Percentiles rank a stretch among this genome's conserved stretches.
These are phyloP conservation scores for Drosophila aldrichi DNA, from an alignment of 2,888 invertebrate species.

Conservation along the genomic window DNA sequence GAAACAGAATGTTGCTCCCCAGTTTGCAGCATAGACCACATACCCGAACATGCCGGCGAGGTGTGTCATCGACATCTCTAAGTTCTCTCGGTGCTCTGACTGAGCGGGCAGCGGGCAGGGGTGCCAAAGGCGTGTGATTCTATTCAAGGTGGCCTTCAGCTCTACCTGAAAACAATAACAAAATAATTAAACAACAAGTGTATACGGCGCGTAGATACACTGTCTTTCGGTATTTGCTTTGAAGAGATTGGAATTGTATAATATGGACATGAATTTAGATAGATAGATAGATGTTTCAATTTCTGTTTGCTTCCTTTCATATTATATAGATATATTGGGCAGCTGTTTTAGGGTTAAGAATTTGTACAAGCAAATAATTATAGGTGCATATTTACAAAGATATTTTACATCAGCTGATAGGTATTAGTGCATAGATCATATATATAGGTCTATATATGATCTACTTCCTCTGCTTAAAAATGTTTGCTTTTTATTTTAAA, in stretches of 20 bases:
- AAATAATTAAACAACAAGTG: background rate
- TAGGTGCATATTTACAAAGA: too few species aligned
- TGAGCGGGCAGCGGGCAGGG: conserved; percentile 19
- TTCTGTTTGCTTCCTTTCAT: too few species aligned
- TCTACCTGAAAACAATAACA: conserved; percentile 30
- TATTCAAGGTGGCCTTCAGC: conserved; percentile 62
- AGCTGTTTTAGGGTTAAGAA: too few species aligned
- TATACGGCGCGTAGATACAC: conserved; percentile 1
- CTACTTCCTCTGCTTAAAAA: too few species aligned
- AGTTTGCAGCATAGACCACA: conserved; percentile 30
- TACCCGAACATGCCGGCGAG: conserved; percentile 41
- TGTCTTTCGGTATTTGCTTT: background rate
- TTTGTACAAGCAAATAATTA: too few species aligned
- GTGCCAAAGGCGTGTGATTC: conserved; percentile 61
- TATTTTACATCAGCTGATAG: too few species aligned
- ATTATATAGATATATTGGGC: too few species aligned
- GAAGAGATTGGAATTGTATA: background rate
- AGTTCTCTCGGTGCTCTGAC: conserved; percentile 38
- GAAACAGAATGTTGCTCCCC: conserved; percentile 45
- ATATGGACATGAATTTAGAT: too few species aligned
- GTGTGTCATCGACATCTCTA: conserved; percentile 75
- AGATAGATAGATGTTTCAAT: too few species aligned
- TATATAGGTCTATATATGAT: too few species aligned
- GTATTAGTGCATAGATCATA: too few species aligned
- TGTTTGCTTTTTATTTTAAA: too few species aligned